These are phyloP conservation scores for Cryptotermes secundus DNA, from an alignment of 1,140 invertebrate species.

Conservation along the genomic window DNA sequence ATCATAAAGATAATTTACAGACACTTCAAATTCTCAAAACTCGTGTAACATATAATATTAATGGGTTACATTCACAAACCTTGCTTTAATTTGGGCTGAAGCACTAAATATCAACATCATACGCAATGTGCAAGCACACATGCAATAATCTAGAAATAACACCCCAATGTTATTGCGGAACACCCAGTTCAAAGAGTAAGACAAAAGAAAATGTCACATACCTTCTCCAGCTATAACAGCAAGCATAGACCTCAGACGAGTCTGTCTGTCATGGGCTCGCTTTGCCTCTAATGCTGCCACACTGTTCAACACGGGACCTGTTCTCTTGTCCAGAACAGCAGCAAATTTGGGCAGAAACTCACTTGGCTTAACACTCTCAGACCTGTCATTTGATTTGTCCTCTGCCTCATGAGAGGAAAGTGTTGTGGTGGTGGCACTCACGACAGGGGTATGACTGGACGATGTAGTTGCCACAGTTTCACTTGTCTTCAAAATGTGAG, in stretches of 20 bases:
- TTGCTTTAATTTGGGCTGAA: too few relatives aligned
- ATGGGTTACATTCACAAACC: too few relatives aligned
- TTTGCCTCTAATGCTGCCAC: constrained; percentile 3
- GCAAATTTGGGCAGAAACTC: constrained; percentile 10
- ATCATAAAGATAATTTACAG: too few relatives aligned
- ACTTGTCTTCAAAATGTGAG: neutral
- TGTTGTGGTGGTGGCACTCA: neutral
- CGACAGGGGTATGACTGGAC: neutral
- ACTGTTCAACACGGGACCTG: neutral
- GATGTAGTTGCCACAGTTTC: neutral
- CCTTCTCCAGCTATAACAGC: constrained; percentile 2
- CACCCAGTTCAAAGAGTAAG: neutral
- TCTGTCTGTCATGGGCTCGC: neutral
- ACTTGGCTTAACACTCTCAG: neutral
- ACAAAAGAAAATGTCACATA: neutral
- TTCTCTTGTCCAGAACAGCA: neutral
- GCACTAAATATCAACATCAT: too few relatives aligned
- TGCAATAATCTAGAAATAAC: too few relatives aligned
- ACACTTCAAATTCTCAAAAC: too few relatives aligned
- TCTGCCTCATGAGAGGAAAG: neutral
- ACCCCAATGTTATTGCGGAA: too few relatives aligned
- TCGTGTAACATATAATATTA: too few relatives aligned
- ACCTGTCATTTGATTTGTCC: neutral
- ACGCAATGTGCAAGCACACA: too few relatives aligned
- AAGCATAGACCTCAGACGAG: neutral